These are phyloP conservation scores for Acipenser transmontanus DNA, from an alignment of 2,797 vertebrate species.

Conservation along the genomic window DNA sequence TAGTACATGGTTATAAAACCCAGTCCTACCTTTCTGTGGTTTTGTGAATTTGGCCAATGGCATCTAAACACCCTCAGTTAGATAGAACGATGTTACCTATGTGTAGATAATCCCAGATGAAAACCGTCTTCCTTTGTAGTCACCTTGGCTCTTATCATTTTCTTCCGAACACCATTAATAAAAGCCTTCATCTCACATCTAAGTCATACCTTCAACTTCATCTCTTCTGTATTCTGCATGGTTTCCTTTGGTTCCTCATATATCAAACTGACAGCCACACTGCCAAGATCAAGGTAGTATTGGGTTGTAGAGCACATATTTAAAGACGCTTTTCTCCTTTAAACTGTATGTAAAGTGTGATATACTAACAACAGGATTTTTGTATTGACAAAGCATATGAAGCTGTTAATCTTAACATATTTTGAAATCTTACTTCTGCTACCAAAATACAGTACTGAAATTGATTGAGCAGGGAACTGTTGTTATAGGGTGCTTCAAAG, in stretches of 20 bases:
- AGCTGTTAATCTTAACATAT: no score
- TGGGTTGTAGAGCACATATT: neutral
- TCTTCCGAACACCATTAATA: conserved; percentile 5
- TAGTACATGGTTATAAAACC: no score
- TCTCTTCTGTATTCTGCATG: neutral
- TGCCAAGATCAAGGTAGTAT: neutral
- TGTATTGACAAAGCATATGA: no score
- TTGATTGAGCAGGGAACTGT: no score
- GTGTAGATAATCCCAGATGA: neutral
- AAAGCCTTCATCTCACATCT: neutral
- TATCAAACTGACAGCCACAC: conserved; percentile 7
- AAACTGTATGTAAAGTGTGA: neutral
- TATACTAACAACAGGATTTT: no score
- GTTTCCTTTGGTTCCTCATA: neutral
- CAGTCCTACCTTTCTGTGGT: no score
- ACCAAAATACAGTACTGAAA: no score
- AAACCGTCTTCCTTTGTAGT: neutral
- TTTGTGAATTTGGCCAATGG: no score
- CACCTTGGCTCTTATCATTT: neutral
- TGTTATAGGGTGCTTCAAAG: no score
- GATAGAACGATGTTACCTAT: neutral
- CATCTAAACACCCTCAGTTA: no score
- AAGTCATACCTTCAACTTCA: neutral
- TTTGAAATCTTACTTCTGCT: no score
- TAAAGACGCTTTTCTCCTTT: neutral